A percentile compares a stretch with the other conserved stretches of the same genome.
phyloP scores from a whole-genome alignment of 2,797 vertebrate species.

The Notolabrus celidotus region DNA sequence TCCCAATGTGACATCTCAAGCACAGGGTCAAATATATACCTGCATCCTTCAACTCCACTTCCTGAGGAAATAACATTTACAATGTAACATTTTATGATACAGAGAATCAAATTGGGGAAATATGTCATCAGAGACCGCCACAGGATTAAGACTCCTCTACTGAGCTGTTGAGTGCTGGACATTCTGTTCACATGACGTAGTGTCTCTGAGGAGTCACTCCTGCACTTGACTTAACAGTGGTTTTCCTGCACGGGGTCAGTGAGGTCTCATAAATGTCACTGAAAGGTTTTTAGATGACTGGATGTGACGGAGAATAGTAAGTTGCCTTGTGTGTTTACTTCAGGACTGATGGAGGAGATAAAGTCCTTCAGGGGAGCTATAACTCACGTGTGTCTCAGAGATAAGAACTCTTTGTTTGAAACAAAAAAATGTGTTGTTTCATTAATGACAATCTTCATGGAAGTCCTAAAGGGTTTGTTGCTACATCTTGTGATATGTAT shows the following conservation, averaged over 20 bases:
- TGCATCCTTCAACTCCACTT: not conserved
- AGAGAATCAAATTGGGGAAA: constrained; percentile 32
- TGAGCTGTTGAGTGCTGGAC: constrained; percentile 11
- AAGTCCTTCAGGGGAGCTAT: constrained; percentile 31
- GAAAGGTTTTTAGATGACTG: constrained; percentile 50
- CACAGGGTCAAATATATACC: too few species aligned
- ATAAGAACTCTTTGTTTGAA: constrained; percentile 35
- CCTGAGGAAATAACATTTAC: not conserved
- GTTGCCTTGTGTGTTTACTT: constrained; percentile 32
- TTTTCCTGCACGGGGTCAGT: constrained; percentile 54
- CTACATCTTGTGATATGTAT: constrained; percentile 31
- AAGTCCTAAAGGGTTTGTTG: constrained; percentile 17
- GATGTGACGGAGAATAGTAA: constrained; percentile 51
- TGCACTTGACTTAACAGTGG: constrained; percentile 51
- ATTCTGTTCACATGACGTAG: constrained; percentile 63
- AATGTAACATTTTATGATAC: constrained; percentile 16
- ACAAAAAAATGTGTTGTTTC: constrained; percentile 2
- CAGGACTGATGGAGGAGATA: constrained; percentile 29
- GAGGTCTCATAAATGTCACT: constrained; percentile 73
- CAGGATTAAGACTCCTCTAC: constrained; percentile 41
- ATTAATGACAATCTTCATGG: not conserved
- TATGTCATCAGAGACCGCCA: constrained; percentile 6
- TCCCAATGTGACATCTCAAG: too few species aligned
- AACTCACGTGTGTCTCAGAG: constrained; percentile 35
- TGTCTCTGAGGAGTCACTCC: constrained; percentile 39